Base-by-base conservation (phyloP, 2,113 vertebrate species). In the Xenopus laevis region DNA sequence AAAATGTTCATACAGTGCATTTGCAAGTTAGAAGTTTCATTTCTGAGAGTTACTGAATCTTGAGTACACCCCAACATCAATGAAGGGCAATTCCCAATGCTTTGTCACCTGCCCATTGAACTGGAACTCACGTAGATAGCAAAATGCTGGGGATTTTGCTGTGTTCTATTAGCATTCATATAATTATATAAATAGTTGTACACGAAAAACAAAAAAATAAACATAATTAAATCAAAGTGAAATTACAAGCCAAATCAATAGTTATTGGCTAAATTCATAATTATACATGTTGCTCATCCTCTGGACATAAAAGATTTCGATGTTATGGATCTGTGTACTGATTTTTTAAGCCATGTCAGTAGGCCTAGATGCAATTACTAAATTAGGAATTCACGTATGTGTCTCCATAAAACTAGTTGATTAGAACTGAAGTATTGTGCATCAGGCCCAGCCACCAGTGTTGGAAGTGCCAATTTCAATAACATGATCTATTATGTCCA, bases 321-420 rank as follows among this genome's bases (percentile, higher is more conserved):
- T 13, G 15, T 55, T n/a, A 55, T 55, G 15, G 53, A 55, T 55
- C 16, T 7, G 7, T 55, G 53, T n/a, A n/a, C 16, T 55, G 17
- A n/a, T 55, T 55, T 55, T n/a, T 3, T 1, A 55, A 55, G 10
- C 20, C 61, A 6, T 17, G 4, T 11, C 21, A 23, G 11, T 17
- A 61, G 20, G 60, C 15, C 12, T 2, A 13, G 58, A 60, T 16
- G 9, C 52, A 20, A 12, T 61, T 62, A 71, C 46, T 71, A 71
- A 63, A 71, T 63, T 52, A 71, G 3, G 52, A 53, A n/a, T 47
- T 52, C 27, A 52, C 12, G 10, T 71, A 46, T 18, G 46, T 63
- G 47, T 23, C 18, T 71, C 18, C 63, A 65, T 30, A 50, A 52
- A 61, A 52, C 8, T 23, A 62, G 69, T 7, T 30, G 21, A 30